Evolutionary conservation across 64 coral and sea anemone species (phyloP), one percentile per base, ranked within the genome.

Genomic region (Exaiptasia diaphana): DNA sequence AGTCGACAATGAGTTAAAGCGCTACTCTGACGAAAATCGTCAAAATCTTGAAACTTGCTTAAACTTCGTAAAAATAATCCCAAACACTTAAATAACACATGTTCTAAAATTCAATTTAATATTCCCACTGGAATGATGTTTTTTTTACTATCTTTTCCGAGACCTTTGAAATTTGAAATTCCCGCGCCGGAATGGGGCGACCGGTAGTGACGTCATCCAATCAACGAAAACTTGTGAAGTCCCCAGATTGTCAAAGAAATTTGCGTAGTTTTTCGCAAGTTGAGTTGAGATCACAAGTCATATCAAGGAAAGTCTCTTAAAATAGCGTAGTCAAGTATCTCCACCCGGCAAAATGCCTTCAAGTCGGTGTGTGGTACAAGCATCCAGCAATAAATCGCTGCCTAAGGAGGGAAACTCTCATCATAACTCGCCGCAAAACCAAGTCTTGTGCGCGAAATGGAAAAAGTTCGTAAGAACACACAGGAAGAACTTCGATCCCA

Each of bases 401-500:
- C 41, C 25, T 26, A 14, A 43, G 21, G 7, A 0, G 24, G 72
- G 33, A n/a, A 60, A 39, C 41, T 78, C 32, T 25, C 10, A 58
- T 12, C 75, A 78, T 21, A 13, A 25, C 60, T 39, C 15, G 24
- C 56, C 35, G 0, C 41, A 64, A 79, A 79, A 79, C 76, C 60
- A 64, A 39, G 44, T 23, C 8, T 40, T 4, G 28, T 28, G 76
- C 23, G 56, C 60, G 54, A 64, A 64, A 64, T 79, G 76, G 76
- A 41, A 37, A 40, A 79, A 40, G 60, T 79, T 79, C 55, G 56
- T 79, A 4, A 55, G 38, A 26, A 38, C 29, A 26, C 56, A 64
- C 60, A 37, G 56, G 32, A 57, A 22, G 26, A 64, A 79, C 27
- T 79, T 79, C 76, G 46, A 42, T 38, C 76, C 76, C 37, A 35